phyloP scores from a whole-genome alignment of 2,113 vertebrate species.

The Pleuronectes platessa region DNA sequence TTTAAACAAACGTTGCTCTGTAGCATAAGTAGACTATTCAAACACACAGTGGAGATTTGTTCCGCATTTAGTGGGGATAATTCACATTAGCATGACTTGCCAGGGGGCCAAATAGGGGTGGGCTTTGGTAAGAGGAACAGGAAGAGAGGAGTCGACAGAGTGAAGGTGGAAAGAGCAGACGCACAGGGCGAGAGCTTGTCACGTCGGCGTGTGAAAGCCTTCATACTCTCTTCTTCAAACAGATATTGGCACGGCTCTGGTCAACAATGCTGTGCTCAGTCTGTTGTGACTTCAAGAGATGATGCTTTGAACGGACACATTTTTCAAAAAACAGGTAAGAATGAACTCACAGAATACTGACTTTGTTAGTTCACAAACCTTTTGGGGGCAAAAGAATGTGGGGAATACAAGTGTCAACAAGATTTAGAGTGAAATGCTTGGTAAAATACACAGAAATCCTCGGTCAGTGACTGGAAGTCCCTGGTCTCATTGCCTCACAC shows the following conservation, averaged over 20 bases:
- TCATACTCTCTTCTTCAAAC: conserved; percentile 24
- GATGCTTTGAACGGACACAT: conserved; percentile 55
- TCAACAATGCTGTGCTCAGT: conserved; percentile 58
- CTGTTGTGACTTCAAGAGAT: conserved; percentile 49
- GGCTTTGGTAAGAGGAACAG: conserved; percentile 81
- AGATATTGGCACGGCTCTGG: conserved; percentile 21
- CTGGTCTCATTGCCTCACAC: background rate
- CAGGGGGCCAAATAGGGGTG: conserved; percentile 67
- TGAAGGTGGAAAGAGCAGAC: conserved; percentile 52
- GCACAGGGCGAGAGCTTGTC: conserved; percentile 55
- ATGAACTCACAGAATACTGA: background rate
- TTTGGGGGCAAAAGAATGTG: background rate
- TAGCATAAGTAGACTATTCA: background rate
- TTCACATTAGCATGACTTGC: conserved; percentile 30
- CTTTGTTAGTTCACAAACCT: background rate
- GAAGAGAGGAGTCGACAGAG: conserved; percentile 65
- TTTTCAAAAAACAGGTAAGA: conserved; percentile 53
- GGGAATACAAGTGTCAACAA: background rate
- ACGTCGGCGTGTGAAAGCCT: conserved; percentile 51
- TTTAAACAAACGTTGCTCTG: background rate
- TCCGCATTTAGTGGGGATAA: conserved; percentile 14
- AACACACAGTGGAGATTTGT: background rate
- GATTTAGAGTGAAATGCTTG: background rate
- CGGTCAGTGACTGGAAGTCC: background rate
- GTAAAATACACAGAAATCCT: too few relatives aligned